phyloP scores from a whole-genome alignment of 1,140 invertebrate genomes.

The Ruditapes philippinarum region DNA sequence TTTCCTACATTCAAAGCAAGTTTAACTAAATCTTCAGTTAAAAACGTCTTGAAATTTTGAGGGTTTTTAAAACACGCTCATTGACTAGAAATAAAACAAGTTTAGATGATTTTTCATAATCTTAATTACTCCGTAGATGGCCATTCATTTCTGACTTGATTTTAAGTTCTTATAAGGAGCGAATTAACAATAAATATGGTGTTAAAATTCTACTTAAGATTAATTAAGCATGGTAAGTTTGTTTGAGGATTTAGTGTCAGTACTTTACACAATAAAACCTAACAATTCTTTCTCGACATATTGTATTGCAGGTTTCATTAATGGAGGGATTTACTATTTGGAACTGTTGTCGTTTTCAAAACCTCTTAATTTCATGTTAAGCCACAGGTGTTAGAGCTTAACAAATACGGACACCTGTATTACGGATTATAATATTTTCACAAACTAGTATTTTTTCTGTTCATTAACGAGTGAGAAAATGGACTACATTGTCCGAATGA shows the following conservation, averaged over 20 bases:
- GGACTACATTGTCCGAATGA: not conserved
- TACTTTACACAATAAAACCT: conserved; percentile 25
- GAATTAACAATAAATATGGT: conserved; percentile 51
- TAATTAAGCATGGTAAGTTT: conserved; percentile 66
- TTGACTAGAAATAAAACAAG: conserved; percentile 47
- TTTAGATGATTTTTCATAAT: conserved; percentile 38
- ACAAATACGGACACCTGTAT: conserved; percentile 65
- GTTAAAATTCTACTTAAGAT: conserved; percentile 63
- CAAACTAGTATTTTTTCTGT: conserved; percentile 38
- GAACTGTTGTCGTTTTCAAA: conserved; percentile 61
- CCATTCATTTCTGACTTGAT: conserved; percentile 47
- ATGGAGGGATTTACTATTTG: conserved; percentile 47
- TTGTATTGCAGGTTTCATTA: conserved; percentile 35
- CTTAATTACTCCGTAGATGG: conserved; percentile 29
- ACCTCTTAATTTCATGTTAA: conserved; percentile 63
- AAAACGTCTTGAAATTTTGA: conserved; percentile 37
- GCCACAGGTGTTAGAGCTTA: conserved; percentile 66
- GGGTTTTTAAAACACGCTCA: not conserved
- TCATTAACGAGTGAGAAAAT: conserved; percentile 34
- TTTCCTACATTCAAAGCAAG: conserved; percentile 4
- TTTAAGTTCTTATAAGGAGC: not conserved
- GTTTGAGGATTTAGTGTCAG: conserved; percentile 65
- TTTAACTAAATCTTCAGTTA: not conserved
- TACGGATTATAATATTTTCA: conserved; percentile 29
- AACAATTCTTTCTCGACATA: not conserved